Evolutionary conservation across 2,113 vertebrate species (phyloP), one percentile per base, ranked within the genome.

Genomic region (Oncorhynchus kisutch): DNA sequence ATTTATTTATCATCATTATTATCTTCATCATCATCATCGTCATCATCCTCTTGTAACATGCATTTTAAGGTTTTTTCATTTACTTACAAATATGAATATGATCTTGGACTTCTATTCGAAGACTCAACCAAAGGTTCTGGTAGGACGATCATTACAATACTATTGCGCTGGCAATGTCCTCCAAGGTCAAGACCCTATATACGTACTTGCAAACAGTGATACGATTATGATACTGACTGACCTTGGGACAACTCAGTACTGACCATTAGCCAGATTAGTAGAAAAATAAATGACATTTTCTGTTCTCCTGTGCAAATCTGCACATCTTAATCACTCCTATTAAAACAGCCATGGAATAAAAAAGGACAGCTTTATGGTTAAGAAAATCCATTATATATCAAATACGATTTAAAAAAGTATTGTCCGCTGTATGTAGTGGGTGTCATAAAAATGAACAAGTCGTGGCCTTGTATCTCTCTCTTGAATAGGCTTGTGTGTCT

Each of bases 321-420:
- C 24, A 9, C 65, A 67, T 67, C 65, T 67, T 70, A 70, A 70
- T 70, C 22, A 22, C 39, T 45, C 45, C 68, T 48, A 22, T 70
- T 45, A 70, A 70, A 70, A 45, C 27, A 34, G 31, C 20, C 29
- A 7, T 29, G 12, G 67, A 45, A 48, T 11, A 39, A 70, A n/a
- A 70, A 70, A 13, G n/a, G 25, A 29, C 13, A 8, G 3, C 20
- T 34, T 39, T 39, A 20, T 68, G 1, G 29, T 68, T 70, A 13
- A 11, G 27, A 25, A 70, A 48, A 70, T 14, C 18, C n/a, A 45
- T 48, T 48, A 70, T 24, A 39, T 70, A 70, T 70, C n/a, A 45
- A 70, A 39, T 12, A 48, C 5, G 22, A 45, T 20, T 22, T 1
- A 18, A 67, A 66, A 5, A 25, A 5, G 9, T 11, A 45, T 45